These are phyloP conservation scores for Aegithalos caudatus DNA, from an alignment of 2,113 vertebrate genomes.

Conservation along the genomic window DNA sequence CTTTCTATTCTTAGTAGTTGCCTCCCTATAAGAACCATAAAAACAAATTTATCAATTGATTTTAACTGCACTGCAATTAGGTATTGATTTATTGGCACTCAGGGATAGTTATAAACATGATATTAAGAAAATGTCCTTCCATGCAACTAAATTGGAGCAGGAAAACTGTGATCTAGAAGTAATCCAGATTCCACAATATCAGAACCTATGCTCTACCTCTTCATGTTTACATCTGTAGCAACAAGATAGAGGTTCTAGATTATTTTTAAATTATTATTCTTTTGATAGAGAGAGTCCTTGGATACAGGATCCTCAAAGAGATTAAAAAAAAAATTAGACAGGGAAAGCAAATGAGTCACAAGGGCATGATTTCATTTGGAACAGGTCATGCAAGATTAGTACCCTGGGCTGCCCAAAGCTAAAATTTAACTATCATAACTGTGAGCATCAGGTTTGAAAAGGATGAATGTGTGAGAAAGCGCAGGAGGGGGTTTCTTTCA, in stretches of 20 bases:
- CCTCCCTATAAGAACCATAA: background rate
- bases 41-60: background rate
- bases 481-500: conserved; percentile 31
- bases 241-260: background rate
- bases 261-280: background rate
- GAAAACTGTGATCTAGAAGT: background rate
- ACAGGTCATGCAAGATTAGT: background rate
- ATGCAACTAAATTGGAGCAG: background rate
- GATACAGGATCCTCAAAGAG: background rate
- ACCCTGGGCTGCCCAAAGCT: background rate
- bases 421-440: conserved; percentile 43
- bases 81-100: background rate
- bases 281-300: background rate
- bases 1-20: background rate
- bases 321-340: background rate
- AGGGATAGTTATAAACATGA: background rate
- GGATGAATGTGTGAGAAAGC: conserved; percentile 31
- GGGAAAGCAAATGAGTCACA: conserved; percentile 13
- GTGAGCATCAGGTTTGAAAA: conserved; percentile 7
- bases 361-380: conserved; percentile 17
- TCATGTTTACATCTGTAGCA: background rate
- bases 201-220: background rate
- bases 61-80: background rate
- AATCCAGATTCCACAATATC: background rate
- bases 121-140: background rate